These are phyloP conservation scores for Tenthredo distinguenda DNA, from an alignment of 2,888 invertebrate genomes.

Conservation along the genomic window DNA sequence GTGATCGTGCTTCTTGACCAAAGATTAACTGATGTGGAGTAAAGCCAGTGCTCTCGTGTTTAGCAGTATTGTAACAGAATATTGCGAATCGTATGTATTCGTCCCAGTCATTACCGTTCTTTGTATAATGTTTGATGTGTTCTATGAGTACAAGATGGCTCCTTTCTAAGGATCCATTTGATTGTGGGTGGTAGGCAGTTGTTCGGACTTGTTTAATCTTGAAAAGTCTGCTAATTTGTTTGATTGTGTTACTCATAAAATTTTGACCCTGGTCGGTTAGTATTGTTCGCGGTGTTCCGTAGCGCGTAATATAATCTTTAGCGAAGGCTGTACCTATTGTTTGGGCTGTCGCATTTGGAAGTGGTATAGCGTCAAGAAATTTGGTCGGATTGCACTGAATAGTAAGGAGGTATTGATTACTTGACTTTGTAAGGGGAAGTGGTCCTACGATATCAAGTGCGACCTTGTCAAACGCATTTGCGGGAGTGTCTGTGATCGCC, in stretches of 20 bases:
- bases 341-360: slow-evolving; percentile 42
- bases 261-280: not conserved
- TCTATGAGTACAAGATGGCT: not conserved
- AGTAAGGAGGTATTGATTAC: not conserved
- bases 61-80: slow-evolving; percentile 37
- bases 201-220: not conserved
- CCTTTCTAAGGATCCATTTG: not conserved
- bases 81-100: slow-evolving; percentile 50
- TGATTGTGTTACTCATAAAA: not conserved
- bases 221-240: not conserved
- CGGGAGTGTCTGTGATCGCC: slow-evolving; percentile 20
- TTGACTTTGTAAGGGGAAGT: not conserved
- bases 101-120: slow-evolving; percentile 55
- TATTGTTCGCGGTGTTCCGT: not conserved
- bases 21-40: not conserved
- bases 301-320: slow-evolving; percentile 4
- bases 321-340: slow-evolving; percentile 1
- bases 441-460: not conserved
- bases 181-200: not conserved
- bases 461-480: slow-evolving; percentile 50
- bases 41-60: not conserved
- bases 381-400: not conserved
- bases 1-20: not conserved
- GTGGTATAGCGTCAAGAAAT: not conserved
- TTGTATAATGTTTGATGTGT: slow-evolving; percentile 15